These are phyloP conservation scores for Drosophila nigritarsus DNA, from an alignment of 2,888 invertebrate genomes.

Conservation along the genomic window DNA sequence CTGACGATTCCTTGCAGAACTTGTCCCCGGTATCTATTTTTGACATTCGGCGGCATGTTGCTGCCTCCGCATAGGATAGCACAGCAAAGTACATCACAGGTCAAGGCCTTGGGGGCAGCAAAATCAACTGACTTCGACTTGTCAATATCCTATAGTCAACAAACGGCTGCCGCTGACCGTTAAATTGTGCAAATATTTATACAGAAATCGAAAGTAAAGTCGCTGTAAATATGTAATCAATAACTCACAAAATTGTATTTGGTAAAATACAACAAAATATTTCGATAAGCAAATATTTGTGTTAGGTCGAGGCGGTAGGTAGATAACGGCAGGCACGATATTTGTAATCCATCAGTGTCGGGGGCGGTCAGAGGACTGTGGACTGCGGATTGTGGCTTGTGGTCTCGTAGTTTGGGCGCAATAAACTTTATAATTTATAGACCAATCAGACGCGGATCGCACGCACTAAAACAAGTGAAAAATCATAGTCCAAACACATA, in stretches of 20 bases:
- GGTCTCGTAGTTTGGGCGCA: conserved; percentile 48
- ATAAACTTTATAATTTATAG: conserved; percentile 78
- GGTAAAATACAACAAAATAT: conserved; percentile 28
- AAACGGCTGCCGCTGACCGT: conserved; percentile 62
- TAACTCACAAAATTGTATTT: conserved; percentile 27
- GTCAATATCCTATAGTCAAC: conserved; percentile 38
- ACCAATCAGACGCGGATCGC: conserved; percentile 71
- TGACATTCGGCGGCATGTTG: conserved; percentile 45
- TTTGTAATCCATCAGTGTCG: conserved; percentile 76
- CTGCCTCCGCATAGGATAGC: neutral
- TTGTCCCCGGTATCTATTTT: conserved; percentile 38
- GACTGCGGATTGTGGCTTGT: conserved; percentile 3
- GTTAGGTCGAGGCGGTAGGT: conserved; percentile 23
- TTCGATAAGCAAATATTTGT: conserved; percentile 69
- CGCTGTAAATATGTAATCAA: conserved; percentile 63
- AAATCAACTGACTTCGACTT: conserved; percentile 20
- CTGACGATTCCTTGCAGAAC: conserved; percentile 15
- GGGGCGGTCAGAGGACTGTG: conserved; percentile 56
- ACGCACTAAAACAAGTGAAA: conserved; percentile 79
- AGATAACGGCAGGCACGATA: conserved; percentile 45
- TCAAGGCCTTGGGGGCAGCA: conserved; percentile 58
- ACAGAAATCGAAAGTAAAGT: conserved; percentile 66
- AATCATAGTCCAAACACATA: conserved; percentile 80
- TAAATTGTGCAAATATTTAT: conserved; percentile 73
- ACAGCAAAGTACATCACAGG: conserved; percentile 23